Conservation (phyloP, 2,797 vertebrate genomes). For the Merluccius polli region DNA sequence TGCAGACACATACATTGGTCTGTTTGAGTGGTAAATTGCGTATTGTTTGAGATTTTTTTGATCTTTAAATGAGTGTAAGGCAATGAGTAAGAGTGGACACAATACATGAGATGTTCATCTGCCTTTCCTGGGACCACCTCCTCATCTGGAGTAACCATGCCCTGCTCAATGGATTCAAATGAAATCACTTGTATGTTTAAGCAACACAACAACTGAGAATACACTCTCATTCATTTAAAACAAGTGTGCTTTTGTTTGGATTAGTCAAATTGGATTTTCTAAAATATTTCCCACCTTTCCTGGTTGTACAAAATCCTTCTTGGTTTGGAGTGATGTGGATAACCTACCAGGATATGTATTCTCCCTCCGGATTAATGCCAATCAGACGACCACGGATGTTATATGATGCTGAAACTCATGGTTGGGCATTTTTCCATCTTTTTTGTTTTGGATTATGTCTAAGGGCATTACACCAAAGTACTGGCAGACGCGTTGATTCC, state of each 20-base stretch:
- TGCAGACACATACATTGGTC: conserved; percentile 26
- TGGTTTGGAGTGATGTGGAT: conserved; percentile 72
- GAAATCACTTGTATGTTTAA: conserved; percentile 58
- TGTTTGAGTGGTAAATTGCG: conserved; percentile 42
- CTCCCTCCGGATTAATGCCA: conserved; percentile 72
- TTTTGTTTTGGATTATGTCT: conserved; percentile 72
- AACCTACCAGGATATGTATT: conserved; percentile 71
- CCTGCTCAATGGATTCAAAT: conserved; percentile 75
- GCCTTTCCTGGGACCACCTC: conserved; percentile 64
- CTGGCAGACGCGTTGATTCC: conserved; percentile 69
- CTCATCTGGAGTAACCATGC: conserved; percentile 75
- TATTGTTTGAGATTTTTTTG: conserved; percentile 39
- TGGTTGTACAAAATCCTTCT: conserved; percentile 52
- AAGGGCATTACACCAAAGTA: conserved; percentile 67
- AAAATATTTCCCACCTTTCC: conserved; percentile 44
- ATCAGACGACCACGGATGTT: conserved; percentile 67
- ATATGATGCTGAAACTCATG: conserved; percentile 64
- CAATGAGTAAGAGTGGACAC: conserved; percentile 56
- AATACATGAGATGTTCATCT: conserved; percentile 57
- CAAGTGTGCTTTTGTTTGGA: conserved; percentile 67
- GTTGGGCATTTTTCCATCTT: conserved; percentile 40
- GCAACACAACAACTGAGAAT: conserved; percentile 61
- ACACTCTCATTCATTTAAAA: conserved; percentile 61
- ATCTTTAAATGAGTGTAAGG: conserved; percentile 70
- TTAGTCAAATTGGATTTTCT: conserved; percentile 65